A percentile compares a stretch with the other conserved stretches of the same genome.
These are phyloP conservation scores for Saturnia pavonia DNA, from an alignment of 2,888 invertebrate genomes.

Conservation along the genomic window DNA sequence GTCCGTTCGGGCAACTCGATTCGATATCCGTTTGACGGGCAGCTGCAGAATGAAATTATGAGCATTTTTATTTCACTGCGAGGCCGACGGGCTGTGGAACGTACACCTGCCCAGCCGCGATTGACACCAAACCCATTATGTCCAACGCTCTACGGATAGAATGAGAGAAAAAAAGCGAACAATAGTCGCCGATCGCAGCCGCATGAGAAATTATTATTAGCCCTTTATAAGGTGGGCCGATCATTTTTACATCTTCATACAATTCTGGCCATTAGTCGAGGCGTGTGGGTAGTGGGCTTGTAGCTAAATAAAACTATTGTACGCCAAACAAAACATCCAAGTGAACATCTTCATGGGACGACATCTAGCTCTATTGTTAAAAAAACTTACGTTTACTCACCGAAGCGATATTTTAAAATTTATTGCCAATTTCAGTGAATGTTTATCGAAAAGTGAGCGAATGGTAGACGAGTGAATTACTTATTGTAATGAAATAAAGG, in stretches of 20 bases:
- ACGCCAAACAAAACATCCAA: conserved; percentile 74
- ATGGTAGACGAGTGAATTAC: conserved; percentile 77
- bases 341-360: conserved; percentile 78
- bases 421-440: conserved; percentile 79
- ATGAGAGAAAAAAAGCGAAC: conserved; percentile 66
- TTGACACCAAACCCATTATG: conserved; percentile 80
- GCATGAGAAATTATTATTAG: conserved; percentile 80
- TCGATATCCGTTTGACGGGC: conserved; percentile 74
- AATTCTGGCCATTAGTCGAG: conserved; percentile 76
- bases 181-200: conserved; percentile 72
- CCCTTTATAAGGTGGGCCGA: conserved; percentile 69
- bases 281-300: conserved; percentile 80
- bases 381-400: conserved; percentile 55
- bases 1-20: conserved; percentile 54
- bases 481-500: conserved; percentile 80
- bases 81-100: conserved; percentile 41
- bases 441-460: conserved; percentile 77
- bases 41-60: conserved; percentile 80
- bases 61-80: conserved; percentile 72
- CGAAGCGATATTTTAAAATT: conserved; percentile 71
- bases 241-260: conserved; percentile 79
- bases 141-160: conserved; percentile 54
- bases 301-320: conserved; percentile 81
- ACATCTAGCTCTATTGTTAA: conserved; percentile 68
- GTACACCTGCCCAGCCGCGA: conserved; percentile 75